Base-by-base conservation (phyloP, 2,888 invertebrate species). In the Chrysolina haemoptera region DNA sequence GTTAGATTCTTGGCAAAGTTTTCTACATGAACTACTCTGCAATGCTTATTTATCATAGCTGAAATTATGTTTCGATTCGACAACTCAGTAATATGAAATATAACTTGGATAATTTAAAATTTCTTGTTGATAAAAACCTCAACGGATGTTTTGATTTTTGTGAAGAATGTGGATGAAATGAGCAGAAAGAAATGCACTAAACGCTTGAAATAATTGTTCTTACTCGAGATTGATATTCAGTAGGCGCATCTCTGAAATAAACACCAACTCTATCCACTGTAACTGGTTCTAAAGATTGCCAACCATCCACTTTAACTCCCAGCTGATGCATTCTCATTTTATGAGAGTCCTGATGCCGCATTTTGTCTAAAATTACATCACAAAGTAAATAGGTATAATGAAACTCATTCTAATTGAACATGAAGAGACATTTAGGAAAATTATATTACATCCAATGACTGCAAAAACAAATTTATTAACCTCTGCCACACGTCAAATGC, bases 251-350 rank as follows among this genome's bases (percentile, higher is more conserved):
- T n/a, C 96, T 89, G 86, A 98, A 99, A 89, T 95, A 99, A 59
- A 95, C 92, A 1, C 99, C 99, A 22, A 98, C 98, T 87, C 96
- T 94, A 88, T 99, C 99, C 0, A 99, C 96, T 10, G 97, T 96
- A 16, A 99, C 95, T 0, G 98, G 97, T 80, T 94, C 93, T 67
- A 96, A 89, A 46, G 92, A 90, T 78, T 93, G 91, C 97, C 98
- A 99, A 68, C 97, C 97, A 80, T 96, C 95, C 22, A 99, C 94
- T 69, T 94, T 91, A 50, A 98, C 94, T 53, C 94, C 92, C 76
- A 99, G 91, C 88, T 98, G 97, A 89, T 97, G 97, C 83, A 95
- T 91, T 82, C 93, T 91, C 80, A 94, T 90, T 84, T 93, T 92
- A 86, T 95, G 95, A 0, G 94, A 94, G 86, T 95, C 93, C 84